Conservation (phyloP, 2,113 vertebrate genomes). For the Corapipo altera region DNA sequence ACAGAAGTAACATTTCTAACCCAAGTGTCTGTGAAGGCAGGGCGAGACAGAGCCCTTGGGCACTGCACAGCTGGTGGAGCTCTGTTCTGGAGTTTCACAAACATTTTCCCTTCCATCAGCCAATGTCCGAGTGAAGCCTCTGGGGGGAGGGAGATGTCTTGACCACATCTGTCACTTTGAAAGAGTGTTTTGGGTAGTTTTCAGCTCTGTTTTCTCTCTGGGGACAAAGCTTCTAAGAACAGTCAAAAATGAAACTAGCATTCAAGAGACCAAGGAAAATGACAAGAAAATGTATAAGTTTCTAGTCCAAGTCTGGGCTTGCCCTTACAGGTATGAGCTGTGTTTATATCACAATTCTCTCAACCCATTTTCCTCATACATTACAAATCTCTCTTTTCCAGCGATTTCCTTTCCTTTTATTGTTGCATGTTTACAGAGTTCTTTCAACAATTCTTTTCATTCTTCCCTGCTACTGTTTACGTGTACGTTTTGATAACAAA, state of each 20-base stretch:
- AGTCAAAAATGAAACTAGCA: background rate
- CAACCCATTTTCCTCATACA: background rate
- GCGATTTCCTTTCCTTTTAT: background rate
- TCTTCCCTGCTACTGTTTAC: background rate
- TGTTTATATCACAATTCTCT: background rate
- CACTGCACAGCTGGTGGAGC: background rate
- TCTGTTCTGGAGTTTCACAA: slow-evolving; percentile 47
- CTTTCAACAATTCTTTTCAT: slow-evolving; percentile 7
- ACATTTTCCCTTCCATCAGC: slow-evolving; percentile 14
- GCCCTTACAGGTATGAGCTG: background rate
- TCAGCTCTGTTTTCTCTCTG: slow-evolving; percentile 6
- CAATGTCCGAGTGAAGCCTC: slow-evolving; percentile 15
- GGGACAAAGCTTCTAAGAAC: background rate
- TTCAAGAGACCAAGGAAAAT: background rate
- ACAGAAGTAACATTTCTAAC: background rate
- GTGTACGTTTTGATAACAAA: background rate
- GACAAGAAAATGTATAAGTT: background rate
- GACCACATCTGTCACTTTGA: slow-evolving; percentile 37
- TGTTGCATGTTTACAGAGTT: slow-evolving; percentile 1
- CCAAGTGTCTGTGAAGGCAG: background rate
- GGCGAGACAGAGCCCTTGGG: background rate
- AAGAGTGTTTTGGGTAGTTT: slow-evolving; percentile 9
- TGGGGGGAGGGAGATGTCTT: background rate
- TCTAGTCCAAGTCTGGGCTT: background rate
- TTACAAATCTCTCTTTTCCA: background rate